Conservation (phyloP, 1,140 invertebrate species). For the Kradibia gibbosae region DNA sequence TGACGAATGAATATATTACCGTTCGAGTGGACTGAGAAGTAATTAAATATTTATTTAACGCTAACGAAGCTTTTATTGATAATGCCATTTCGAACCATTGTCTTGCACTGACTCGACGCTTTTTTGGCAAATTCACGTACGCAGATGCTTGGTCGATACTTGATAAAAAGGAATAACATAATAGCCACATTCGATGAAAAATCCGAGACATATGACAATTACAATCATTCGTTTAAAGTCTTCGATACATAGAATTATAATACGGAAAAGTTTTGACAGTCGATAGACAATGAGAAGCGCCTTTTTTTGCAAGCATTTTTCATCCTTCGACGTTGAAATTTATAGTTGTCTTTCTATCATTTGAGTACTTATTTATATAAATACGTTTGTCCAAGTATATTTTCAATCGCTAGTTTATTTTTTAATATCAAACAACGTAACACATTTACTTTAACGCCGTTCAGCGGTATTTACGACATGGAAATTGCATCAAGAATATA, state of each 20-base stretch:
- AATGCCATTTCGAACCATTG: background rate
- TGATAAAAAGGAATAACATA: background rate
- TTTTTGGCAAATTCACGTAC: background rate
- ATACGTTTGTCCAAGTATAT: background rate
- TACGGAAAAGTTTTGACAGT: background rate
- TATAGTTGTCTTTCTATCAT: background rate
- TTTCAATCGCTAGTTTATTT: background rate
- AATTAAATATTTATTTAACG: constrained; percentile 41
- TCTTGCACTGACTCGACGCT: constrained; percentile 17
- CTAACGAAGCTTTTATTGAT: constrained; percentile 7
- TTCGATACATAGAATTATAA: background rate
- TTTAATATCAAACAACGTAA: too few relatives aligned
- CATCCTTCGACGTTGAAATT: background rate
- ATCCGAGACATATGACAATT: background rate
- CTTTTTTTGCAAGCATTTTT: background rate
- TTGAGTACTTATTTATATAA: background rate
- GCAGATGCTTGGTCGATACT: background rate
- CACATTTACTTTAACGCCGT: too few relatives aligned
- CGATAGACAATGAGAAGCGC: background rate
- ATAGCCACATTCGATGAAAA: background rate
- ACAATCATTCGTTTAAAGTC: background rate
- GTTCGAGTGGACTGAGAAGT: constrained; percentile 14
- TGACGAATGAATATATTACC: constrained; percentile 32
- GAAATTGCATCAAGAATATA: too few relatives aligned
- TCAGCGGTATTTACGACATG: too few relatives aligned